A percentile compares a stretch with the other conserved stretches of the same genome.
Evolutionary conservation across 1,140 invertebrate species (phyloP).

Genomic region (Aphaenogaster rudis): DNA sequence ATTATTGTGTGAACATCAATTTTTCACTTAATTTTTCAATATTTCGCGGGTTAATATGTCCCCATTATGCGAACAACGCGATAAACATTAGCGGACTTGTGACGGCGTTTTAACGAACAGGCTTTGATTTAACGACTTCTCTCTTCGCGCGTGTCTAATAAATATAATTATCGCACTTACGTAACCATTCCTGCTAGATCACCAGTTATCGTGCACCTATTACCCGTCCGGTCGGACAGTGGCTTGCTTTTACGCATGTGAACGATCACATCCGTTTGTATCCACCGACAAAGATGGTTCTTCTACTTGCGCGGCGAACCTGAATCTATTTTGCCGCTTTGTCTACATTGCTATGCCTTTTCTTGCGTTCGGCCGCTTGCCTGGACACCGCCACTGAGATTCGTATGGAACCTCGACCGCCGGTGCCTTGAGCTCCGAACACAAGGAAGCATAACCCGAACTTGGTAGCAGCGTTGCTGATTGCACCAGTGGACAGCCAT

Average conservation of each 20-base stretch:
- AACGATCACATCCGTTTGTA: slow-evolving; percentile 16
- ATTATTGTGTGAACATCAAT: neutral
- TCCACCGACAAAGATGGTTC: slow-evolving; percentile 16
- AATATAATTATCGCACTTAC: slow-evolving; percentile 71
- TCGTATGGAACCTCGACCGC: slow-evolving; percentile 22
- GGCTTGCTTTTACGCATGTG: neutral
- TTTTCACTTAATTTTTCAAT: neutral
- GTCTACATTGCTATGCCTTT: slow-evolving; percentile 34
- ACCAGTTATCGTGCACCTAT: slow-evolving; percentile 56
- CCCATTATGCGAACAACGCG: neutral
- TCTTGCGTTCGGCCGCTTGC: neutral
- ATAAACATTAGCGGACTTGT: slow-evolving; percentile 17
- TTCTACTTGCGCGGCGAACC: slow-evolving; percentile 12
- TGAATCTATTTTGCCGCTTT: slow-evolving; percentile 40
- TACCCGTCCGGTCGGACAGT: slow-evolving; percentile 36
- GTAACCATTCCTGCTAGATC: slow-evolving; percentile 48
- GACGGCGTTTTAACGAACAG: slow-evolving; percentile 22
- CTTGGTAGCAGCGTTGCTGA: slow-evolving; percentile 46
- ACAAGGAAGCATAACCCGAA: slow-evolving; percentile 51
- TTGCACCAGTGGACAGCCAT: slow-evolving; percentile 72
- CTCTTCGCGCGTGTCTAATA: slow-evolving; percentile 53
- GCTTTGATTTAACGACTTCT: slow-evolving; percentile 54
- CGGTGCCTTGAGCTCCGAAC: slow-evolving; percentile 14
- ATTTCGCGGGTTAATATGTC: neutral
- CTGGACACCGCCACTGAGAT: neutral